Evolutionary conservation across 2,888 invertebrate species (phyloP), one percentile per base, ranked within the genome.

Genomic region (Cryptus viduatorius): DNA sequence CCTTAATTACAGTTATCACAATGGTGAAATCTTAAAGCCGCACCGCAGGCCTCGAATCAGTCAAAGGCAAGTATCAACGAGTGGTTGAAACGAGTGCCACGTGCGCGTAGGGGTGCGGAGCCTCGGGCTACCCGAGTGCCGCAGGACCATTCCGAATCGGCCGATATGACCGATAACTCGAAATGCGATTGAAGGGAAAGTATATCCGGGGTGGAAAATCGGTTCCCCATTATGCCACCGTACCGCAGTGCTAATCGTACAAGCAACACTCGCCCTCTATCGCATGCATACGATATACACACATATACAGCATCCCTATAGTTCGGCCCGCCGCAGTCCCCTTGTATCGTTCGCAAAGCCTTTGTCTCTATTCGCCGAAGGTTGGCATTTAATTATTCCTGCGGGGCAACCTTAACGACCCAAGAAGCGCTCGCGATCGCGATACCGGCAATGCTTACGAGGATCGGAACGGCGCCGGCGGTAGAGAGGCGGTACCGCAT

Each of bases 361-460:
- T 79, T 76, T 77, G 79, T 76, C 83, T 79, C 71, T 61, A 67
- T 80, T 77, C 76, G 46, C n/a, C 44, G 48, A 31, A 67, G 78
- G 65, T 53, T 77, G 80, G 85, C 86, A 88, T 89, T 88, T 89
- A 90, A 90, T 90, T 90, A 89, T 89, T 89, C 88, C 89, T 85
- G 78, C 78, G 87, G 90, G 89, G 85, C 87, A 84, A 65, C 81
- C 83, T 82, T 83, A 87, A 88, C 86, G 87, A 85, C 77, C 83
- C 75, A 71, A 53, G 81, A 84, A 86, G 19, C 50, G 48, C 76
- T 72, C 37, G 24, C 61, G 78, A 78, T 83, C 85, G 69, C 53
- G 72, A 77, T 80, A 79, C 42, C 50, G 68, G 12, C 46, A 73
- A 83, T 72, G 59, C 65, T 76, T 69, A 31, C 46, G 71, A 72